These are phyloP conservation scores for Psittacula echo DNA, from an alignment of 2,797 vertebrate genomes.

Conservation along the genomic window DNA sequence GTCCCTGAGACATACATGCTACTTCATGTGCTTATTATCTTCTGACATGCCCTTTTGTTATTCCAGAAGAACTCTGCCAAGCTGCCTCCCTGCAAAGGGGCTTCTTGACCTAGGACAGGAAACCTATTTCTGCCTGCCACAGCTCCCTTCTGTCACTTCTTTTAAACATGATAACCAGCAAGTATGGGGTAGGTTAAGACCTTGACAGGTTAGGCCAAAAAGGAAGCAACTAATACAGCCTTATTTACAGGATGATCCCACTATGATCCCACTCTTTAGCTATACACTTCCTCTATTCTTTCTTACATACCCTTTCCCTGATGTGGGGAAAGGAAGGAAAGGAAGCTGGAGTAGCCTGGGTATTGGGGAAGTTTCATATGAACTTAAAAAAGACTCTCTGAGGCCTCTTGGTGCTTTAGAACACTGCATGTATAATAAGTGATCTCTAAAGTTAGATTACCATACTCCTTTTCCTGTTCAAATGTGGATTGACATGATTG, in stretches of 20 bases:
- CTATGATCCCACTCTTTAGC: not conserved
- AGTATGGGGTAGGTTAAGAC: not conserved
- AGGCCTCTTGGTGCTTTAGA: not conserved
- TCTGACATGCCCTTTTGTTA: not conserved
- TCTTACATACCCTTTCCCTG: not conserved
- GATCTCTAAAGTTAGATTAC: not conserved
- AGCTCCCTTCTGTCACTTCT: not conserved
- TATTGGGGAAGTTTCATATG: not conserved
- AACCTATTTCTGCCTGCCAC: not conserved
- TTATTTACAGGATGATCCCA: not conserved
- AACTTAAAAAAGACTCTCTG: not conserved
- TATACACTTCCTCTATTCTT: not conserved
- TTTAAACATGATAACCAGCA: not conserved
- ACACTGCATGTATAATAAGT: not conserved
- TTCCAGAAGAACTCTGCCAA: not conserved
- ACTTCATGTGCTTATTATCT: not conserved
- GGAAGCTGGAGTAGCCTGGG: not conserved
- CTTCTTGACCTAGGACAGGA: not conserved
- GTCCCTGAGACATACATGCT: not conserved
- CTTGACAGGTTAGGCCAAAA: not conserved
- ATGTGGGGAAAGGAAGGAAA: too few relatives aligned
- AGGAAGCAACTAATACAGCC: not conserved
- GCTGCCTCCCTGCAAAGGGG: not conserved
- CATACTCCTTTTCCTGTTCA: not conserved
- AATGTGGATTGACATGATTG: not conserved